These are phyloP conservation scores for Megaleporinus macrocephalus DNA, from an alignment of 2,113 vertebrate species.

Conservation along the genomic window DNA sequence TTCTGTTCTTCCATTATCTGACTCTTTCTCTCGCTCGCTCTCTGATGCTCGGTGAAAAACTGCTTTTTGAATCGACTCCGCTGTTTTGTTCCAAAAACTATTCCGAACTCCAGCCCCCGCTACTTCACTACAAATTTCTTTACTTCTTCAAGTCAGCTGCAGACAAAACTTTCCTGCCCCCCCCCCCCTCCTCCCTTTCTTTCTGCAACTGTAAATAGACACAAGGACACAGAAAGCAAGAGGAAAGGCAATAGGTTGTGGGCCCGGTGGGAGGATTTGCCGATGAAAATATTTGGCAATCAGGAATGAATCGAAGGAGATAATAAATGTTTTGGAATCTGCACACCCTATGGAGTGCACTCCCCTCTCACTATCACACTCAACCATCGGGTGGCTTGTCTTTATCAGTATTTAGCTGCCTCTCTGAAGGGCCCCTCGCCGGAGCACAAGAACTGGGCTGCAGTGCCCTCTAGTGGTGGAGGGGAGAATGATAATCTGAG, in stretches of 20 bases:
- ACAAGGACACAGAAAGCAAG: slow-evolving; percentile 68
- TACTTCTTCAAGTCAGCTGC: slow-evolving; percentile 49
- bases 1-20: slow-evolving; percentile 48
- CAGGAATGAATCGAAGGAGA: slow-evolving; percentile 78
- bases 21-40: slow-evolving; percentile 43
- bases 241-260: slow-evolving; percentile 52
- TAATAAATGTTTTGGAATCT: slow-evolving; percentile 81
- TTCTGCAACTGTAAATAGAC: slow-evolving; percentile 64
- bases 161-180: slow-evolving; percentile 57
- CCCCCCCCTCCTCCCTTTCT: background rate
- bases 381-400: slow-evolving; percentile 67
- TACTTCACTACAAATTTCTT: slow-evolving; percentile 54
- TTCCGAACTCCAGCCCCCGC: slow-evolving; percentile 43
- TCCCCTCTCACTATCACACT: slow-evolving; percentile 66
- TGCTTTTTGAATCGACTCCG: slow-evolving; percentile 48
- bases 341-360: slow-evolving; percentile 70
- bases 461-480: slow-evolving; percentile 78
- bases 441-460: slow-evolving; percentile 70
- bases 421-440: slow-evolving; percentile 52
- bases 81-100: background rate
- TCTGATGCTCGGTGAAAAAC: background rate
- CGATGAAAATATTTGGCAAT: slow-evolving; percentile 75
- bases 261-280: slow-evolving; percentile 76
- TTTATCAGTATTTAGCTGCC: slow-evolving; percentile 72
- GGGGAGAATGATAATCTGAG: slow-evolving; percentile 18